These are phyloP conservation scores for Hoplodrina blanda DNA, from an alignment of 2,888 invertebrate species.

Conservation along the genomic window DNA sequence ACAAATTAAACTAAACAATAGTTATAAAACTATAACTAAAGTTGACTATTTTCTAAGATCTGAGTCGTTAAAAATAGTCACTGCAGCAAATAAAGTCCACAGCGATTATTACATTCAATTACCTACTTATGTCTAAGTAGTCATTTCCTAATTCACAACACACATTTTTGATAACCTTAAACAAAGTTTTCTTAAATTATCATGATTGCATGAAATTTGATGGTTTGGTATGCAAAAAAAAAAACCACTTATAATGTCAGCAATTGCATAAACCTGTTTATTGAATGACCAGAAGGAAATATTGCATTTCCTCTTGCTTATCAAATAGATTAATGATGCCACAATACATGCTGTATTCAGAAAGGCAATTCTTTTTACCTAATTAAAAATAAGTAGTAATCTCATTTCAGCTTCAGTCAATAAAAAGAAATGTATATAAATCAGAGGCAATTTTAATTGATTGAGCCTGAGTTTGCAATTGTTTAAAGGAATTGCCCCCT, in stretches of 20 bases:
- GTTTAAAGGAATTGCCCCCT: too few relatives aligned
- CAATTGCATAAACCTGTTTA: not conserved
- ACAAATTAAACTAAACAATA: not conserved
- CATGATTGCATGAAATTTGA: not conserved
- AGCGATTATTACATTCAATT: not conserved
- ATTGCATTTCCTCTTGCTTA: not conserved
- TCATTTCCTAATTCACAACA: not conserved
- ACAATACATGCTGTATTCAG: not conserved
- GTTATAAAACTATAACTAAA: not conserved
- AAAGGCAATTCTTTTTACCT: too few relatives aligned
- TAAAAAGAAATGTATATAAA: too few relatives aligned
- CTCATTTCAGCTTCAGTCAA: too few relatives aligned
- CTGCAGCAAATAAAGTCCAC: not conserved
- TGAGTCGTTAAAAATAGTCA: not conserved
- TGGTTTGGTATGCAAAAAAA: not conserved
- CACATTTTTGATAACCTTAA: slow-evolving; percentile 19
- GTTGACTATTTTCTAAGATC: not conserved
- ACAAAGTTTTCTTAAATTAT: not conserved
- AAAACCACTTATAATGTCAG: not conserved
- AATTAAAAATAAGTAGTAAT: too few relatives aligned
- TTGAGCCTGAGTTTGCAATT: too few relatives aligned
- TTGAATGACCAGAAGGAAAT: not conserved
- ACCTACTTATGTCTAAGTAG: too few relatives aligned
- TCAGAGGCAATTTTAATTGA: too few relatives aligned
- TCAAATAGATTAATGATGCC: not conserved